A percentile compares a stretch with the other conserved stretches of the same genome.
phyloP scores from a whole-genome alignment of 35 echinoderm and acorn worm species.

The Lytechinus variegatus region DNA sequence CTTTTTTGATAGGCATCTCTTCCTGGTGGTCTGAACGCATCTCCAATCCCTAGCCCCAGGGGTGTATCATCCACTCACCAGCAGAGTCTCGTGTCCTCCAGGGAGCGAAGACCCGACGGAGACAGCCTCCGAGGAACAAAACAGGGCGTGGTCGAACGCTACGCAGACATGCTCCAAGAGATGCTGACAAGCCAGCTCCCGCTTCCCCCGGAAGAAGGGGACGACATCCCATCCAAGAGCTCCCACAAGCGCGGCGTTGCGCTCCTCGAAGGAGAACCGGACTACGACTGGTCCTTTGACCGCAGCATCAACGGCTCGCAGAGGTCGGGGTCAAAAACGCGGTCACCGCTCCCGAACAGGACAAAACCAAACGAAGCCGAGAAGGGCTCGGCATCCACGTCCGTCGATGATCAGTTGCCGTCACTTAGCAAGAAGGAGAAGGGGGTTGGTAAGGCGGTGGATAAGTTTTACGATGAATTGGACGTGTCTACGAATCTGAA shows the following conservation, averaged over 20 bases:
- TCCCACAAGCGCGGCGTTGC: not conserved
- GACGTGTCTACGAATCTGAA: constrained; percentile 26
- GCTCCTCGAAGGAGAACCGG: constrained; percentile 35
- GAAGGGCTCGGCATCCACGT: not conserved
- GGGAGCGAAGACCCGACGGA: not conserved
- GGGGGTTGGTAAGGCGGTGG: constrained; percentile 30
- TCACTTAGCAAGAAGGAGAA: not conserved
- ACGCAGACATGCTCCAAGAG: constrained; percentile 30
- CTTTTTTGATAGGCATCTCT: not conserved
- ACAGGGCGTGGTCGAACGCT: constrained; percentile 18
- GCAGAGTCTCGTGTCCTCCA: not conserved
- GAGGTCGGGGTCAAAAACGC: not conserved
- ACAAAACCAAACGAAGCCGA: not conserved
- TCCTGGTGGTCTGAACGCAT: not conserved
- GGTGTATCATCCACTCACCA: not conserved
- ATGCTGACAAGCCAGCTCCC: not conserved
- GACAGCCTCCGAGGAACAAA: not conserved
- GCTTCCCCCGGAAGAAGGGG: not conserved
- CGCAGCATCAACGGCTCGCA: not conserved
- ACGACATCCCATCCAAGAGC: not conserved
- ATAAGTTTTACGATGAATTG: constrained; percentile 46
- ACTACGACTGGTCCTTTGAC: constrained; percentile 36
- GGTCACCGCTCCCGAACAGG: not conserved
- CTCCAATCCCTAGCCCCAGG: not conserved
- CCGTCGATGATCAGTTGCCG: not conserved